These are phyloP conservation scores for Callithrix jacchus DNA, from an alignment of 2,113 vertebrate genomes.

Conservation along the genomic window DNA sequence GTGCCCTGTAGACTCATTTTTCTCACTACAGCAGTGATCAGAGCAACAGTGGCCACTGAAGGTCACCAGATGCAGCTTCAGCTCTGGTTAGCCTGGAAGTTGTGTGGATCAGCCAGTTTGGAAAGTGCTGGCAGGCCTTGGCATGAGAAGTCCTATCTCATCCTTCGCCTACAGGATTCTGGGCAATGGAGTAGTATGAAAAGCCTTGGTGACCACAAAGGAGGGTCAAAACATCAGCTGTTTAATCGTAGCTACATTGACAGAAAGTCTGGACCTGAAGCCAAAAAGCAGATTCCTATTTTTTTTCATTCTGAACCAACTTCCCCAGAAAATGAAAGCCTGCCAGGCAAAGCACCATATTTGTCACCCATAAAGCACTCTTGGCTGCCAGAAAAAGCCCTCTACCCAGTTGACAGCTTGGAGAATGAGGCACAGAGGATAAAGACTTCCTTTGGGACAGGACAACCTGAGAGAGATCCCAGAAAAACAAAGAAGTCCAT, in stretches of 20 bases:
- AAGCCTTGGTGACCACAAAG: too few relatives aligned
- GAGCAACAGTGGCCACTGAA: too few relatives aligned
- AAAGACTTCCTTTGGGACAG: not conserved
- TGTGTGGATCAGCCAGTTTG: not conserved
- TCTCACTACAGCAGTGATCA: not conserved
- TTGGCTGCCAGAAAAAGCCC: rapidly evolving
- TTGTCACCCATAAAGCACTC: not conserved
- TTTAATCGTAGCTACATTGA: not conserved
- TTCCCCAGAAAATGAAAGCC: not conserved
- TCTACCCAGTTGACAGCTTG: too few relatives aligned
- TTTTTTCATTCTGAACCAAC: not conserved
- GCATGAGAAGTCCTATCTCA: not conserved
- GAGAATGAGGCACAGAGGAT: not conserved
- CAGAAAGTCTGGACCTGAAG: not conserved
- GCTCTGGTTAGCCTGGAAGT: not conserved
- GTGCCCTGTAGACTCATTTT: not conserved
- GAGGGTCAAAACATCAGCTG: not conserved
- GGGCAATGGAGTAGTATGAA: not conserved
- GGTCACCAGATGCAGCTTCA: not conserved
- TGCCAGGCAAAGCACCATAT: rapidly evolving
- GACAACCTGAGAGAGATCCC: not conserved
- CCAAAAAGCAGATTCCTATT: not conserved
- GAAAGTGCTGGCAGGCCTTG: not conserved
- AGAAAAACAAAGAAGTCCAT: not conserved
- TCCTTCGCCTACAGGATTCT: not conserved